Percentiles rank a stretch among this genome's conserved stretches.
These are phyloP conservation scores for Syngnathus floridae DNA, from an alignment of 2,113 vertebrate species.

Conservation along the genomic window DNA sequence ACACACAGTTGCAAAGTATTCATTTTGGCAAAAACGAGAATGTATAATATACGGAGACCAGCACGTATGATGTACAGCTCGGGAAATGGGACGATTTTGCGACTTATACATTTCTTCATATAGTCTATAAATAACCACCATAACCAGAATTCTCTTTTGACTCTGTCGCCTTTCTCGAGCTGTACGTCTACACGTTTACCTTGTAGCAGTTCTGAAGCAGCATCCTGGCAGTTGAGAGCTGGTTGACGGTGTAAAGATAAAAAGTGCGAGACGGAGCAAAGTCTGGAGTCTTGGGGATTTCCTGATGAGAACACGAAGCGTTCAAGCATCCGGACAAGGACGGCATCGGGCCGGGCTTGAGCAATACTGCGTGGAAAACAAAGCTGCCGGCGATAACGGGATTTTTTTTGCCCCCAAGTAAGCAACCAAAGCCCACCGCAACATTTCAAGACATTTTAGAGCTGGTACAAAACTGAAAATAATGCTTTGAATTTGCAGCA, in stretches of 20 bases:
- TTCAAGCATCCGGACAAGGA: neutral
- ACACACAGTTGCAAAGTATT: conserved; percentile 11
- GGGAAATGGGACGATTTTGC: neutral
- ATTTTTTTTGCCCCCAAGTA: no score
- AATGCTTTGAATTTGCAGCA: no score
- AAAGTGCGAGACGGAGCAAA: conserved; percentile 90
- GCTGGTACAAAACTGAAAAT: no score
- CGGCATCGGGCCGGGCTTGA: no score
- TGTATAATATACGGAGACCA: neutral
- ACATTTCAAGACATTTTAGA: no score
- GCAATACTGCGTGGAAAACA: no score
- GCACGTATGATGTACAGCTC: neutral
- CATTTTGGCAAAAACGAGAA: no score
- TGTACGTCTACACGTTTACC: conserved; percentile 58
- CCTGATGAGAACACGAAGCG: conserved; percentile 62
- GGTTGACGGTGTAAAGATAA: conserved; percentile 87
- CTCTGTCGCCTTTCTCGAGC: neutral
- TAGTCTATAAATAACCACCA: neutral
- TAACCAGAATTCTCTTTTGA: neutral
- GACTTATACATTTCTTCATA: neutral
- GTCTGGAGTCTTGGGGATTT: conserved; percentile 93
- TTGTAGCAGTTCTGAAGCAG: conserved; percentile 87
- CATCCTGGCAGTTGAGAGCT: conserved; percentile 77
- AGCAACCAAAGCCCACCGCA: no score
- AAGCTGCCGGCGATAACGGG: no score